Evolutionary conservation across 1,140 invertebrate genomes (phyloP), one percentile per base, ranked within the genome.

Genomic region (Nephila pilipes): DNA sequence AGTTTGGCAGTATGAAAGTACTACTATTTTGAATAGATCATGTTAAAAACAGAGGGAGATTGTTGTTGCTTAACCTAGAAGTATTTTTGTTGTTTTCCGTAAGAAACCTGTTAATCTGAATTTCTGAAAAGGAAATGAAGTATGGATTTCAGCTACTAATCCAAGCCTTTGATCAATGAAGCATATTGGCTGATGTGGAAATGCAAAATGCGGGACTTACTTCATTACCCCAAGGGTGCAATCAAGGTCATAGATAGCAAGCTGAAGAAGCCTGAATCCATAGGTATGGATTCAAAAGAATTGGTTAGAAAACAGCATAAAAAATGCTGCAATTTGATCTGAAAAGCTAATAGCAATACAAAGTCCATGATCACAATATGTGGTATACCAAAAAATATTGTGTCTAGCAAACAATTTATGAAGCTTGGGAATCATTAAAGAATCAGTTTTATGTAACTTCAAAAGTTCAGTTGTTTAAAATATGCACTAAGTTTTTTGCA

Each of bases 301-400:
- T 5, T 16, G 14, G 80, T 60, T n/a, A 22, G 14, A 2, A 18
- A 93, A 85, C n/a, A 93, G 0, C 32, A 87, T 58, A 55, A 87
- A n/a, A 58, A 54, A 63, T n/a, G 32, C 5, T n/a, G 55, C 25
- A 12, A 63, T 60, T 63, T 29, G 12, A 25, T 36, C 29, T 3
- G 85, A n/a, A 92, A 93, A 69, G n/a, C 80, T 5, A 87, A 87
- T 25, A 87, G 80, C 22, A 65, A 87, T 80, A 83, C 91, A 20
- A 93, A 93, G 32, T 29, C 81, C 5, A 29, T 93, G 83, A 93
- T 93, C 18, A 2, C 91, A n/a, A 60, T 55, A 93, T 93, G 79
- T n/a, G 6, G 91, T 93, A 16, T 93, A 93, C 32, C 91, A 93
- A 36, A 93, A 93, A 60, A 93, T 87, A 0, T 60, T 93, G 80